phyloP scores from a whole-genome alignment of 2,797 vertebrate genomes.

The Smutsia gigantea region DNA sequence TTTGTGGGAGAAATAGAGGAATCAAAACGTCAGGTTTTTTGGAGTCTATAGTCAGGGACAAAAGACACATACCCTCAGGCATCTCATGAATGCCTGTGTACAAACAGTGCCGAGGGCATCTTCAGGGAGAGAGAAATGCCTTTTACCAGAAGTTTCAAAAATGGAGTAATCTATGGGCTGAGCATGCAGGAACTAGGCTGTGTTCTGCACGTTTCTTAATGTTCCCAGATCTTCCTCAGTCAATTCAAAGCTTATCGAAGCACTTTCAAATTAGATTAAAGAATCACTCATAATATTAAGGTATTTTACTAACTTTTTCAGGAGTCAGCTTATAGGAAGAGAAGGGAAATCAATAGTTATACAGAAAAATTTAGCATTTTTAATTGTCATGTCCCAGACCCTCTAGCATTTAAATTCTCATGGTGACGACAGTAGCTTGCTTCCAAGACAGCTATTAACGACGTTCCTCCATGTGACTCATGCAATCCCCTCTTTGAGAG shows the following conservation, averaged over 20 bases:
- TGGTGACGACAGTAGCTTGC: neutral
- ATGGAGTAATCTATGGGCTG: neutral
- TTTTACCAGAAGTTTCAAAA: neutral
- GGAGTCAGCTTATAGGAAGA: neutral
- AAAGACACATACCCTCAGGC: neutral
- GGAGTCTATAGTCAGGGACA: neutral
- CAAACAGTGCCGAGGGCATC: neutral
- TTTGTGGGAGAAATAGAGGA: neutral
- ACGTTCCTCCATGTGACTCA: neutral
- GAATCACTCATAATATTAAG: neutral
- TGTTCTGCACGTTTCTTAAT: neutral
- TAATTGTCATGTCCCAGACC: neutral
- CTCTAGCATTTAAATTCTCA: neutral
- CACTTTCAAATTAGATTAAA: neutral
- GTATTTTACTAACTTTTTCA: neutral
- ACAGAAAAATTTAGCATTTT: neutral
- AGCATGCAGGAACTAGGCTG: neutral
- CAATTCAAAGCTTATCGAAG: neutral
- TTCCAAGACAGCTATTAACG: neutral
- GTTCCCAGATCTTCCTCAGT: slow-evolving; percentile 6
- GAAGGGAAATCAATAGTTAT: neutral
- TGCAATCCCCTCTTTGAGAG: neutral
- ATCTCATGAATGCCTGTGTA: neutral
- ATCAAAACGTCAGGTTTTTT: neutral
- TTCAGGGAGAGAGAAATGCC: neutral